These are phyloP conservation scores for Tenualosa ilisha DNA, from an alignment of 2,797 vertebrate genomes.

Conservation along the genomic window DNA sequence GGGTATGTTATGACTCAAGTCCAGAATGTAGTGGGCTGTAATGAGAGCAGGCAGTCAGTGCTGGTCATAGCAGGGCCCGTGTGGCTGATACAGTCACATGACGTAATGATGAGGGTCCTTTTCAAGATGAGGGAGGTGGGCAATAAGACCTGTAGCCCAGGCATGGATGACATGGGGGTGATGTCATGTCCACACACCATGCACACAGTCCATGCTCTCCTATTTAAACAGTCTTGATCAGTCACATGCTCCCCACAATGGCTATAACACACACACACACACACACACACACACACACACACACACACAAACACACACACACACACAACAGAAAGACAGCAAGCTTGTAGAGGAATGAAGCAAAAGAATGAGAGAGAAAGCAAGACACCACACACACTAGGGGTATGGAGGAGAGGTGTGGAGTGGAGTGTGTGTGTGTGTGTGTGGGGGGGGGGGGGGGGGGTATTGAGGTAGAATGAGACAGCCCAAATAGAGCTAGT, in stretches of 20 bases:
- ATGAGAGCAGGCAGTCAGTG: not conserved
- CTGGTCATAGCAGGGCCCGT: slow-evolving; percentile 50
- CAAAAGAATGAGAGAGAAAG: not conserved
- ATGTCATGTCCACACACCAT: not conserved
- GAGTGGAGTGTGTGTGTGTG: not conserved
- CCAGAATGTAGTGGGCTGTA: not conserved
- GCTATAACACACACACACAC: not conserved
- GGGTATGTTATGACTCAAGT: not conserved
- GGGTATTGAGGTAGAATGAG: slow-evolving; percentile 43
- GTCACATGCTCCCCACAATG: not conserved
- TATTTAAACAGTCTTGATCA: not conserved
- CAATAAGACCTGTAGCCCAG: not conserved
- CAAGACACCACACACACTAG: not conserved
- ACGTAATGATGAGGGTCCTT: slow-evolving; percentile 51
- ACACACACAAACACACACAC: no score
- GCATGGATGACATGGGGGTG: not conserved
- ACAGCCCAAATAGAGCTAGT: slow-evolving; percentile 51
- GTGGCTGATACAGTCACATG: slow-evolving; percentile 58
- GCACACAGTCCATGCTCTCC: no score
- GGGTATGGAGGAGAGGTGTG: not conserved
- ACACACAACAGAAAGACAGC: no score
- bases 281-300: not conserved
- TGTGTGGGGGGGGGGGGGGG: not conserved
- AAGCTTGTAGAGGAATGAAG: no score
- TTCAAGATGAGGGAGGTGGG: slow-evolving; percentile 28